Evolutionary conservation across 2,797 vertebrate genomes (phyloP).

Genomic region (Furcifer pardalis): DNA sequence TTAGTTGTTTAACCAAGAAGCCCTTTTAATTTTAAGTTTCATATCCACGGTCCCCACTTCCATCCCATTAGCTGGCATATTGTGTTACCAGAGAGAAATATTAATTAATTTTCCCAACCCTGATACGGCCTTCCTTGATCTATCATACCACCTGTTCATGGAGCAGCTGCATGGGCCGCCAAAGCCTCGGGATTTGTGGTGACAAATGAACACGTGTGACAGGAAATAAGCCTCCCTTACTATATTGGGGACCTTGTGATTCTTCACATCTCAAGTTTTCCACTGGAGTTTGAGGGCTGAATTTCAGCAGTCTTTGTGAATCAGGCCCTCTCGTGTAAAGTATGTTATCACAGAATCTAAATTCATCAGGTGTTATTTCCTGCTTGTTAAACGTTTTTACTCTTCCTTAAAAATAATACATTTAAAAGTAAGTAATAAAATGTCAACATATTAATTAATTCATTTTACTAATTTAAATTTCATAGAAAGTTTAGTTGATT

Average conservation of each 20-base stretch:
- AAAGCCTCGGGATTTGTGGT: slow-evolving; percentile 3
- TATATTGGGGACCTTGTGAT: neutral
- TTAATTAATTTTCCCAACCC: slow-evolving; percentile 53
- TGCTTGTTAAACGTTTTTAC: neutral
- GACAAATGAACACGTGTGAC: neutral
- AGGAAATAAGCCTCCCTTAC: neutral
- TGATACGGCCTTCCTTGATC: slow-evolving; percentile 37
- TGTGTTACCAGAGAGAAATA: slow-evolving; percentile 35
- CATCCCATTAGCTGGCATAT: slow-evolving; percentile 17
- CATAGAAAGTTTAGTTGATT: neutral
- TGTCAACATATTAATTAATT: neutral
- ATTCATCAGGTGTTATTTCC: neutral
- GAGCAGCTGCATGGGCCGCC: slow-evolving; percentile 51
- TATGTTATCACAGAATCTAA: rapidly evolving
- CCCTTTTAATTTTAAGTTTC: slow-evolving; percentile 8
- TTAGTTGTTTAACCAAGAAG: neutral
- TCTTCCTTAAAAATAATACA: neutral
- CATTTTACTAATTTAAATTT: too few relatives aligned
- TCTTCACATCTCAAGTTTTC: neutral
- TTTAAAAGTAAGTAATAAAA: neutral
- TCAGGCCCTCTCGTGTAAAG: neutral
- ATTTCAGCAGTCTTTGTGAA: neutral
- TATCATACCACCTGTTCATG: slow-evolving; percentile 42
- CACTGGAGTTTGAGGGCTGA: rapidly evolving
- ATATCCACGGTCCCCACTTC: slow-evolving; percentile 3